phyloP scores from a whole-genome alignment of 1,140 invertebrate genomes.

The Aethina tumida region DNA sequence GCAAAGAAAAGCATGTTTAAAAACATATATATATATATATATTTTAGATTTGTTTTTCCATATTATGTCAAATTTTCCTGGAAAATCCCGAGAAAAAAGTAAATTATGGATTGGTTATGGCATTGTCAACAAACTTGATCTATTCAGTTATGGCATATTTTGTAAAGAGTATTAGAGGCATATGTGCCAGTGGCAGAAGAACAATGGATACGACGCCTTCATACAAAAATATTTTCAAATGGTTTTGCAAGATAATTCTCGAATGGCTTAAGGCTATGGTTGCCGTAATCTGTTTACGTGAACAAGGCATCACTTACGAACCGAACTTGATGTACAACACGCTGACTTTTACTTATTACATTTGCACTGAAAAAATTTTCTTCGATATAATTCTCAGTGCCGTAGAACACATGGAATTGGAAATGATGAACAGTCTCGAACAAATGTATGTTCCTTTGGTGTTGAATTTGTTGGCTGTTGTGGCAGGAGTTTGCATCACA shows the following conservation, averaged over 20 bases:
- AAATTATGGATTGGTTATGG: slow-evolving; percentile 47
- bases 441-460: slow-evolving; percentile 51
- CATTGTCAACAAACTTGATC: slow-evolving; percentile 64
- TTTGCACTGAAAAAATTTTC: slow-evolving; percentile 49
- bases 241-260: slow-evolving; percentile 62
- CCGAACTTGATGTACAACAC: slow-evolving; percentile 50
- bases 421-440: slow-evolving; percentile 53
- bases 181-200: slow-evolving; percentile 43
- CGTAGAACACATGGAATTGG: slow-evolving; percentile 44
- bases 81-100: slow-evolving; percentile 12
- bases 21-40: slow-evolving; percentile 7
- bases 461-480: slow-evolving; percentile 42
- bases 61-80: slow-evolving; percentile 24
- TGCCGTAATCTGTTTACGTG: slow-evolving; percentile 59
- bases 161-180: slow-evolving; percentile 52
- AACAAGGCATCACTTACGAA: slow-evolving; percentile 62
- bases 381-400: slow-evolving; percentile 46
- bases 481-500: slow-evolving; percentile 34
- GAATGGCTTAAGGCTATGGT: slow-evolving; percentile 71
- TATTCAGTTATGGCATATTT: slow-evolving; percentile 70
- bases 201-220: slow-evolving; percentile 55
- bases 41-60: slow-evolving; percentile 31
- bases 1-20: slow-evolving; percentile 3
- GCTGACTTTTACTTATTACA: slow-evolving; percentile 50
- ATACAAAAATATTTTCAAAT: slow-evolving; percentile 57